phyloP scores from a whole-genome alignment of 2,113 vertebrate species.

The Nematolebias whitei region DNA sequence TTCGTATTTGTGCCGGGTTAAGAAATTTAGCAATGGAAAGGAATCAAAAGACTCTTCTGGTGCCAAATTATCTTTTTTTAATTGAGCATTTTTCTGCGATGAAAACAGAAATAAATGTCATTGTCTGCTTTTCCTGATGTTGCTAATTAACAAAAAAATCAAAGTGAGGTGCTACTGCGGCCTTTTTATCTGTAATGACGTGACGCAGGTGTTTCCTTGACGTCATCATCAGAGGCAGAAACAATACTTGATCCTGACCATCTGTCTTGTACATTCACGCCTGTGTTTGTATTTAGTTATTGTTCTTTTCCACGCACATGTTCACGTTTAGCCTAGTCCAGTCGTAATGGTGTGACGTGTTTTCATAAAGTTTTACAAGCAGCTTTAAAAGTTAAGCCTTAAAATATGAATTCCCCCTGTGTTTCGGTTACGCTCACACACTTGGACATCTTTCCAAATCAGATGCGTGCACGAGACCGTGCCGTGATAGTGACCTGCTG shows the following conservation, averaged over 20 bases:
- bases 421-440: background rate
- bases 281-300: constrained; percentile 26
- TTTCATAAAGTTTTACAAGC: background rate
- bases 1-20: too few species aligned
- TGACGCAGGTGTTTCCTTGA: constrained; percentile 77
- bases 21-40: constrained; percentile 3
- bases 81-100: background rate
- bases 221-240: constrained; percentile 50
- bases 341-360: background rate
- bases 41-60: constrained; percentile 16
- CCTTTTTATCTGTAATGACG: constrained; percentile 8
- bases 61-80: constrained; percentile 11
- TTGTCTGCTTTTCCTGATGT: background rate
- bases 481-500: constrained; percentile 47
- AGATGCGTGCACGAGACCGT: constrained; percentile 15
- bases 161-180: background rate
- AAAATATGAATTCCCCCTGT: background rate
- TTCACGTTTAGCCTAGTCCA: constrained; percentile 5
- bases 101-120: constrained; percentile 5
- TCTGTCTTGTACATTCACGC: constrained; percentile 37
- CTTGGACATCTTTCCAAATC: constrained; percentile 15
- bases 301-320: constrained; percentile 2
- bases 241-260: constrained; percentile 63
- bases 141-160: background rate
- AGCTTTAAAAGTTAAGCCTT: background rate